phyloP scores from a whole-genome alignment of 1,140 invertebrate genomes.

The Neuroterus valhalla region DNA sequence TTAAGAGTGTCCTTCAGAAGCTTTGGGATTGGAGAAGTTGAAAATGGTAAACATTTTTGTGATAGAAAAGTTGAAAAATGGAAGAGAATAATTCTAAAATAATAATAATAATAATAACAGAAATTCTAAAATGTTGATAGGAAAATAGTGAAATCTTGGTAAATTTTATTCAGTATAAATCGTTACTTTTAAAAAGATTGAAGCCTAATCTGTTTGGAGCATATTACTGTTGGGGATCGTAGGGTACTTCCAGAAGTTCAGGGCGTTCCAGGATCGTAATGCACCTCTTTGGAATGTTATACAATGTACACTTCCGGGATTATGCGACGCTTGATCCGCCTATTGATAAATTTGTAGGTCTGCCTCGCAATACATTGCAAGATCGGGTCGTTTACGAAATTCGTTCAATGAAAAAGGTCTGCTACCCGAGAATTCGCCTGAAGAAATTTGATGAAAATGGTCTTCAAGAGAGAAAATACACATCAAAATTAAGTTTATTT shows the following conservation, averaged over 20 bases:
- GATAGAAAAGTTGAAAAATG: too few species aligned
- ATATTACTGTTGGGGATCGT: not conserved
- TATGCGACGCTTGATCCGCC: constrained; percentile 14
- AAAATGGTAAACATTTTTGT: too few species aligned
- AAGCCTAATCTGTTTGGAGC: not conserved
- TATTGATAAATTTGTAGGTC: constrained; percentile 31
- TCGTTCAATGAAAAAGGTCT: constrained; percentile 7
- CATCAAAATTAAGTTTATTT: not conserved
- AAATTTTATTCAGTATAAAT: not conserved
- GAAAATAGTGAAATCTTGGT: not conserved
- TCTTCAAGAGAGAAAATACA: not conserved
- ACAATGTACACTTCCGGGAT: constrained; percentile 27
- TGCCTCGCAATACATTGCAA: constrained; percentile 8
- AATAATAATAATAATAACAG: too few species aligned
- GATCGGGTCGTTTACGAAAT: constrained; percentile 4
- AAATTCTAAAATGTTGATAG: too few species aligned
- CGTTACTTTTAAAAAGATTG: not conserved
- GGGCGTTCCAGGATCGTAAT: not conserved
- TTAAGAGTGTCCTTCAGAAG: too few species aligned
- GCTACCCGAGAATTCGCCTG: not conserved
- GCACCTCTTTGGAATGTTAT: not conserved
- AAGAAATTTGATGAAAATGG: not conserved
- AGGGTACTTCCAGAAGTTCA: too few species aligned
- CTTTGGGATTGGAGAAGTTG: too few species aligned
- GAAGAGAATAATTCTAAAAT: too few species aligned